Percentiles rank a stretch among this genome's conserved stretches.
These are phyloP conservation scores for Grammomys surdaster DNA, from an alignment of 2,113 vertebrate genomes.

Conservation along the genomic window DNA sequence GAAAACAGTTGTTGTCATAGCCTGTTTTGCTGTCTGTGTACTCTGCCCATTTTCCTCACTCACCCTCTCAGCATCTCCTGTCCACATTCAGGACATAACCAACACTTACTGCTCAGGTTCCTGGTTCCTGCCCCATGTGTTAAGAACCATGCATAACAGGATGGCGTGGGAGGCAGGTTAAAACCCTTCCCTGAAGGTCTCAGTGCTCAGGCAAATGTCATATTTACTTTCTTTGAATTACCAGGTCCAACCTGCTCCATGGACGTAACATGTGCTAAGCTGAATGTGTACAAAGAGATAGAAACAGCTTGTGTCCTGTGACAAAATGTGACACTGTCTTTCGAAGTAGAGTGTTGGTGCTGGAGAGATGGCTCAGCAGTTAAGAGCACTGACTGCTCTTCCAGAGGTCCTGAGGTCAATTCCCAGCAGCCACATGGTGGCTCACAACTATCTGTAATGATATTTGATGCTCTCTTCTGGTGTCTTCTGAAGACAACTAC, in stretches of 20 bases:
- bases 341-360: not conserved
- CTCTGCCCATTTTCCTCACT: rapidly evolving
- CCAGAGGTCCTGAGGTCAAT: not conserved
- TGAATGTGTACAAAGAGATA: not conserved
- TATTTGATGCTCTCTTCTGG: no score
- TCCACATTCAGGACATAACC: rapidly evolving
- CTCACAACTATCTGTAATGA: not conserved
- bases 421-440: not conserved
- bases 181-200: rapidly evolving
- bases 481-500: no score
- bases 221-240: not conserved
- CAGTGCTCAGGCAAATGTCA: not conserved
- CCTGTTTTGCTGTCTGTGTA: rapidly evolving
- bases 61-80: not conserved
- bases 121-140: rapidly evolving
- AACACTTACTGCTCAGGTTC: no score
- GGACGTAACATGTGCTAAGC: rapidly evolving
- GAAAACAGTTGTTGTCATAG: rapidly evolving
- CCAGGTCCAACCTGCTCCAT: not conserved
- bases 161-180: no score
- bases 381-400: not conserved
- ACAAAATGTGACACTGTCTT: not conserved
- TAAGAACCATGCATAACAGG: rapidly evolving
- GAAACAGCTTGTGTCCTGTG: no score
- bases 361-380: not conserved